phyloP scores from a whole-genome alignment of 2,797 vertebrate species.

The Echeneis naucrates region DNA sequence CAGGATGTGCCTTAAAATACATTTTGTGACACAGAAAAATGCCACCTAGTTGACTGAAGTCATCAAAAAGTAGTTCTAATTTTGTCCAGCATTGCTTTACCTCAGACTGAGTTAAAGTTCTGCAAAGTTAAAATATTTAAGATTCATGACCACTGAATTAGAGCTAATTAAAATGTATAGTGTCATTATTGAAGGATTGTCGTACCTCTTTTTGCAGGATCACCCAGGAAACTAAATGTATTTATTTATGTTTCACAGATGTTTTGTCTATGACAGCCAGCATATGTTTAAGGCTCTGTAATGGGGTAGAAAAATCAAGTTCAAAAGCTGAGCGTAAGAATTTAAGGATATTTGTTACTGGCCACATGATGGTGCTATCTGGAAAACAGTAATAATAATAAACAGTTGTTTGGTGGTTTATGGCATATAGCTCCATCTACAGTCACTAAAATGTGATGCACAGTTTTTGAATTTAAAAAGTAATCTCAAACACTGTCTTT shows the following conservation, averaged over 20 bases:
- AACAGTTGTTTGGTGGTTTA: not conserved
- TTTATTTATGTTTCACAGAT: too few species aligned
- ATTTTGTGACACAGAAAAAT: not conserved
- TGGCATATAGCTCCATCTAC: not conserved
- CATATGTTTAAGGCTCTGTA: not conserved
- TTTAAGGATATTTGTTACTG: not conserved
- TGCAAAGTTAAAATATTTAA: too few species aligned
- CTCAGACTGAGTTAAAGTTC: too few species aligned
- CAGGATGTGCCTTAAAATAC: not conserved
- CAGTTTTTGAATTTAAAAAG: not conserved
- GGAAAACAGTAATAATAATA: not conserved
- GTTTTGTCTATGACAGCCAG: too few species aligned
- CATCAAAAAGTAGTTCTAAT: not conserved
- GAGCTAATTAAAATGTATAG: not conserved
- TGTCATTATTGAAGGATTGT: not conserved
- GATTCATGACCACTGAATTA: not conserved
- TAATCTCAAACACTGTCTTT: slow-evolving; percentile 4
- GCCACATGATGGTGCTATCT: slow-evolving; percentile 28
- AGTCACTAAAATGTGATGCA: not conserved
- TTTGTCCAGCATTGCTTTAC: not conserved
- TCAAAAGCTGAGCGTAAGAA: too few species aligned
- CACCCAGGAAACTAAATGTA: not conserved
- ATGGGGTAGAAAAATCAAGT: too few species aligned
- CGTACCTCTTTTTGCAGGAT: not conserved
- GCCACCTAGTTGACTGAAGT: not conserved